These are phyloP conservation scores for Actinia equina DNA, from an alignment of 64 coral and sea anemone genomes.

Conservation along the genomic window DNA sequence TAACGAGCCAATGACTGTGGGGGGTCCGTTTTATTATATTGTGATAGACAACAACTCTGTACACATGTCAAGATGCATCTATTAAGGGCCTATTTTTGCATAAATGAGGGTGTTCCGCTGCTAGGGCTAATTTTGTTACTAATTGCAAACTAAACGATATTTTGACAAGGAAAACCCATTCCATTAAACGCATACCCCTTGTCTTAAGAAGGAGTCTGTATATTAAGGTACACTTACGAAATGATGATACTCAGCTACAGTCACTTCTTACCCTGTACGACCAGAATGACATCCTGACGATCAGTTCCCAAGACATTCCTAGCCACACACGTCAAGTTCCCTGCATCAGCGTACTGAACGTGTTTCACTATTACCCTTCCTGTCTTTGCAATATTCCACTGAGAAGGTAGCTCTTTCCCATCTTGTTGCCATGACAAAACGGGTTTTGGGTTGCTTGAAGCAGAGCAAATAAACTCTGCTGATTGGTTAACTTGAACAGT, in stretches of 20 bases:
- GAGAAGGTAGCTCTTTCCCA: neutral
- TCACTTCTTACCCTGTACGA: neutral
- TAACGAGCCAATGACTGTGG: no score
- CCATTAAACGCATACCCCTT: neutral
- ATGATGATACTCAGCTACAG: no score
- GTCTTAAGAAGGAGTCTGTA: no score
- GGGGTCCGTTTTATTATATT: no score
- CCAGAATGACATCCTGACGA: neutral
- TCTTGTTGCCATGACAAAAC: constrained; percentile 1
- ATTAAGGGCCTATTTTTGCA: no score
- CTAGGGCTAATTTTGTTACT: no score
- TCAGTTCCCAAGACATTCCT: neutral
- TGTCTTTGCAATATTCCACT: neutral
- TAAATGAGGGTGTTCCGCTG: no score
- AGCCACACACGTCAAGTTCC: constrained; percentile 9
- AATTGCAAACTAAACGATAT: no score
- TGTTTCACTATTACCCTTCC: neutral
- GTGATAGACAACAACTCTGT: no score
- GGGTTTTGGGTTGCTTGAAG: neutral
- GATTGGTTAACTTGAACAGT: neutral
- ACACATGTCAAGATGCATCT: no score
- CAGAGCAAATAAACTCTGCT: neutral
- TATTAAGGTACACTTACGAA: no score
- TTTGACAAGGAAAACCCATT: neutral
- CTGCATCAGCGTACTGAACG: neutral